Percentiles rank a stretch among this genome's conserved stretches.
phyloP scores from a whole-genome alignment of 1,140 invertebrate species.

The Hermatobates lingyangjiaoensis region DNA sequence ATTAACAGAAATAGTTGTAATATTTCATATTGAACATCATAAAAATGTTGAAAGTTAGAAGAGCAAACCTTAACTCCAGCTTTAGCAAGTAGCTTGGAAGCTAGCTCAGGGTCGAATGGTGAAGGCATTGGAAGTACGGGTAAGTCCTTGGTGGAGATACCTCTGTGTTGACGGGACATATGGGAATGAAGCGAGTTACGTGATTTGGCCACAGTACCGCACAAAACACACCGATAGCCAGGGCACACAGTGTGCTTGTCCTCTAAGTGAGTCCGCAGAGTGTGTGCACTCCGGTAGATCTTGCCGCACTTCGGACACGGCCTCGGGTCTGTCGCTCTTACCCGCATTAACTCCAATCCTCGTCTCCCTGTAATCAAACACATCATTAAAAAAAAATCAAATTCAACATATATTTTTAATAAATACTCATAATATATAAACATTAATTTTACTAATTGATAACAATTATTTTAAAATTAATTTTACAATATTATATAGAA shows the following conservation, averaged over 20 bases:
- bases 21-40: too few species aligned
- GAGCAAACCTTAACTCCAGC: conserved; percentile 58
- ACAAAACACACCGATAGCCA: conserved; percentile 74
- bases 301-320: conserved; percentile 85
- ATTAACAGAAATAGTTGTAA: too few species aligned
- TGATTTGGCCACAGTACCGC: conserved; percentile 78
- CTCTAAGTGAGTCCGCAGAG: conserved; percentile 70
- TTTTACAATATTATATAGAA: too few species aligned
- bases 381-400: too few species aligned
- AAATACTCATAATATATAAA: too few species aligned
- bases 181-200: conserved; percentile 78
- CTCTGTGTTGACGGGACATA: conserved; percentile 78
- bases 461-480: too few species aligned
- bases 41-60: too few species aligned
- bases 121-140: conserved; percentile 79
- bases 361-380: conserved; percentile 38
- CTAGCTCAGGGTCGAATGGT: conserved; percentile 71
- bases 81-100: conserved; percentile 56
- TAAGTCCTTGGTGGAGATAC: conserved; percentile 78
- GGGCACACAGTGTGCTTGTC: conserved; percentile 84
- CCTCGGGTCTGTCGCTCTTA: conserved; percentile 72
- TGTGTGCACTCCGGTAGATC: conserved; percentile 74
- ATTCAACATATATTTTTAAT: too few species aligned
- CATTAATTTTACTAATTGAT: too few species aligned
- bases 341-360: conserved; percentile 61